Evolutionary conservation across 2,797 vertebrate species (phyloP).

Genomic region (Labeo calbasu): DNA sequence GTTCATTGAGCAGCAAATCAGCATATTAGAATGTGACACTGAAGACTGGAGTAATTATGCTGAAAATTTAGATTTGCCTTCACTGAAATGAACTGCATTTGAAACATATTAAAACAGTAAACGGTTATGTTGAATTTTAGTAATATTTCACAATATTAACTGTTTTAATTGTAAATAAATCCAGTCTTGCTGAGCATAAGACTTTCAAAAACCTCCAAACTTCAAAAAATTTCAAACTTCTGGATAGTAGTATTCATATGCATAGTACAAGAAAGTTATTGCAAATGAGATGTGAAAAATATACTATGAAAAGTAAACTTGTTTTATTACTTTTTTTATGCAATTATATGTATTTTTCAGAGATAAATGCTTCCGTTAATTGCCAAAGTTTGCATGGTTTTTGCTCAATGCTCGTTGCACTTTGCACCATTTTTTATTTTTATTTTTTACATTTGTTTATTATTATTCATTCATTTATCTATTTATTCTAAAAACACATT

Average conservation of each 20-base stretch:
- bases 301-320: background rate
- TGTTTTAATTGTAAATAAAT: background rate
- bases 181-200: background rate
- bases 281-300: background rate
- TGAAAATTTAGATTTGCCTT: background rate
- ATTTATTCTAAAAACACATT: too few relatives aligned
- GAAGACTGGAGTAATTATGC: background rate
- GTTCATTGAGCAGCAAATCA: background rate
- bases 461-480: background rate
- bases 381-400: background rate
- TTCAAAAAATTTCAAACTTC: too few relatives aligned
- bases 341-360: too few relatives aligned
- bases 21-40: background rate
- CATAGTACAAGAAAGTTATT: background rate
- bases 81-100: background rate
- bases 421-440: background rate
- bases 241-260: background rate
- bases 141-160: background rate
- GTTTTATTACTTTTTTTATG: too few relatives aligned
- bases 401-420: background rate
- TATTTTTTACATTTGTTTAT: too few relatives aligned
- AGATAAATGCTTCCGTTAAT: background rate
- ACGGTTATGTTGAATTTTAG: background rate
- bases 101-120: background rate
- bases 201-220: background rate